Evolutionary conservation across 2,888 invertebrate genomes (phyloP), one percentile per base, ranked within the genome.

Genomic region (Volucella inanis): DNA sequence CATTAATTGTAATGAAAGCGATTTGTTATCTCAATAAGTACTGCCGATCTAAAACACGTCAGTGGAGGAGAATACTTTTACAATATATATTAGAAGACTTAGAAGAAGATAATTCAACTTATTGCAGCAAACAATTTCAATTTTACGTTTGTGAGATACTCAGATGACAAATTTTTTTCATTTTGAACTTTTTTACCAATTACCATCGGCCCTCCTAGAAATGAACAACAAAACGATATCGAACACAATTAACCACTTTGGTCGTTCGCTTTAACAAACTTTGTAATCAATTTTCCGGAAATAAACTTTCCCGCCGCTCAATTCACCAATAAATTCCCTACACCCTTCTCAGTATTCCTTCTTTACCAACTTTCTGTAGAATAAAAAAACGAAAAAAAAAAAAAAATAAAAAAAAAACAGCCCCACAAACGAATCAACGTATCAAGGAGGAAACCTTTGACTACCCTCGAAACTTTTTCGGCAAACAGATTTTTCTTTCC

Each of bases 161-260:
- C 31, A 31, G 6, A 4, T 31, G 6, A 31, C 31, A 4, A 31
- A 6, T 31, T 31, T 31, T 6, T 6, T 31, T 31, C 6, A 31
- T 31, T 31, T 6, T 4, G 31, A 31, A 31, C 6, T 31, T 31
- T 31, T 31, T 31, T 31, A 31, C 0, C 0, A 6, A 6, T 31
- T 31, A 31, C 6, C 31, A 31, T 6, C 6, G 31, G 6, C 31
- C 31, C 6, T 31, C 31, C 31, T 31, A 31, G 6, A 31, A 31
- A 31, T 31, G 31, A 12, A 31, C 41, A 65, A 65, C 50, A 54
- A 31, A 67, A 65, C 47, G 31, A 31, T 38, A 15, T 39, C 50
- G 62, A 84, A 87, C 83, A 87, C 80, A 84, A 80, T 87, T 87
- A 87, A 87, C 83, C 87, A 87, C 83, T 87, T 80, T 67, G 83